Evolutionary conservation across 2,888 invertebrate species (phyloP).

Genomic region (Leptogaster cylindrica): DNA sequence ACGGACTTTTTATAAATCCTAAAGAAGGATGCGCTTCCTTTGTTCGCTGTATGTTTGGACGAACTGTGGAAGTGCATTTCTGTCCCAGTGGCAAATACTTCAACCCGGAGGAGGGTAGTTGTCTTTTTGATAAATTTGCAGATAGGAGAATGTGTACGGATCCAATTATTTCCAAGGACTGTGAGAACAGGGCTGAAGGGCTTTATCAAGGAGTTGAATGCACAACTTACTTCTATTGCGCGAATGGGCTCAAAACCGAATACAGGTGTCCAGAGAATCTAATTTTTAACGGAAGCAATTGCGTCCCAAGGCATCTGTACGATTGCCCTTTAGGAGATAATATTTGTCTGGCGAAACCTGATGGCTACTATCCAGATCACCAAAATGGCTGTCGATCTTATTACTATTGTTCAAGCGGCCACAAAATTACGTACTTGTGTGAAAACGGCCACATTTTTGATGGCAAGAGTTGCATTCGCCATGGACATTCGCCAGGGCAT

Average conservation of each 20-base stretch:
- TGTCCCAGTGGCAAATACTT: constrained; percentile 55
- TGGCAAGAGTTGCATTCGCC: constrained; percentile 63
- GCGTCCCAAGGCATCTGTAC: constrained; percentile 63
- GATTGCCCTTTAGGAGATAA: constrained; percentile 64
- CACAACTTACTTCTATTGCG: constrained; percentile 67
- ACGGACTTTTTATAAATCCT: constrained; percentile 62
- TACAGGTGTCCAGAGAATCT: constrained; percentile 63
- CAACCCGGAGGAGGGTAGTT: constrained; percentile 52
- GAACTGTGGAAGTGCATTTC: constrained; percentile 51
- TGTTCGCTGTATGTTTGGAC: constrained; percentile 55
- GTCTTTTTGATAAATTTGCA: constrained; percentile 51
- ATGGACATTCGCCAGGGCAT: constrained; percentile 45
- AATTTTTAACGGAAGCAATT: constrained; percentile 67
- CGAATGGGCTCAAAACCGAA: constrained; percentile 64
- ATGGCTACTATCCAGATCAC: constrained; percentile 65
- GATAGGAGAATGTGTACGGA: constrained; percentile 50
- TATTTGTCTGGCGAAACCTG: constrained; percentile 64
- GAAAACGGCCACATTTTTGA: constrained; percentile 65
- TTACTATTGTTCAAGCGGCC: constrained; percentile 66
- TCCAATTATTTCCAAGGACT: constrained; percentile 51
- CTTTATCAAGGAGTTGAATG: constrained; percentile 65
- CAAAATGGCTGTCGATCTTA: constrained; percentile 67
- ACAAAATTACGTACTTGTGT: constrained; percentile 68
- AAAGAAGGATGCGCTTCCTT: constrained; percentile 56
- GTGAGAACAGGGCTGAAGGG: constrained; percentile 52